Evolutionary conservation across 2,888 invertebrate species (phyloP).

Genomic region (Patella caerulea): DNA sequence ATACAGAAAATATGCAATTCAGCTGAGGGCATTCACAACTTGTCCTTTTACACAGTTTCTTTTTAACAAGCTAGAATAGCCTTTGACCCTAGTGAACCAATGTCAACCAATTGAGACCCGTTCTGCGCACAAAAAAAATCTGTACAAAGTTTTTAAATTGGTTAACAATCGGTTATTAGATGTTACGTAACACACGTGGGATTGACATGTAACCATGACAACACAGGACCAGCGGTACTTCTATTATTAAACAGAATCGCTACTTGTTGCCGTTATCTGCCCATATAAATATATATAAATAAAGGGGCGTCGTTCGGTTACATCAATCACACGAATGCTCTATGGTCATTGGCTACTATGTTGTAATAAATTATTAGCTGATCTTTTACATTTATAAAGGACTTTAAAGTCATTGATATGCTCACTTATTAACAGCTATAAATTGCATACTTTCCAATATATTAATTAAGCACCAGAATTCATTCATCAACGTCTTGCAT

Average conservation of each 20-base stretch:
- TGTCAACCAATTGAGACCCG: slow-evolving; percentile 48
- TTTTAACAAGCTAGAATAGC: slow-evolving; percentile 5
- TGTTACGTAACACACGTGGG: slow-evolving; percentile 5
- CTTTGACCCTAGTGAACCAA: slow-evolving; percentile 32
- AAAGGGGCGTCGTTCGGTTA: too few relatives aligned
- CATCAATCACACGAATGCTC: too few relatives aligned
- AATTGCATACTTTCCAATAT: slow-evolving; percentile 63
- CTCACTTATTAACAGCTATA: slow-evolving; percentile 33
- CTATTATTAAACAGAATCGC: too few relatives aligned
- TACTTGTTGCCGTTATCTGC: too few relatives aligned
- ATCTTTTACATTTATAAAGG: slow-evolving; percentile 13
- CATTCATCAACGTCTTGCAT: slow-evolving; percentile 29
- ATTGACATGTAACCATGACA: background rate
- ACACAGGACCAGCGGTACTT: too few relatives aligned
- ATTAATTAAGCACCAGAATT: slow-evolving; percentile 43
- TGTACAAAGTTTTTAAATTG: slow-evolving; percentile 10
- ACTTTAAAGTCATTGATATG: background rate
- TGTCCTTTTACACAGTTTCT: background rate
- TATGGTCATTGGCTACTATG: too few relatives aligned
- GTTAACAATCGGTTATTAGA: slow-evolving; percentile 18
- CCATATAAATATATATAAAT: too few relatives aligned
- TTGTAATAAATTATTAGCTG: too few relatives aligned
- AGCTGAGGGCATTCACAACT: slow-evolving; percentile 6
- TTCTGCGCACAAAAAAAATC: slow-evolving; percentile 33
- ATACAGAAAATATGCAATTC: slow-evolving; percentile 41